Conservation (phyloP, 2,113 vertebrate genomes). For the Xyrauchen texanus region DNA sequence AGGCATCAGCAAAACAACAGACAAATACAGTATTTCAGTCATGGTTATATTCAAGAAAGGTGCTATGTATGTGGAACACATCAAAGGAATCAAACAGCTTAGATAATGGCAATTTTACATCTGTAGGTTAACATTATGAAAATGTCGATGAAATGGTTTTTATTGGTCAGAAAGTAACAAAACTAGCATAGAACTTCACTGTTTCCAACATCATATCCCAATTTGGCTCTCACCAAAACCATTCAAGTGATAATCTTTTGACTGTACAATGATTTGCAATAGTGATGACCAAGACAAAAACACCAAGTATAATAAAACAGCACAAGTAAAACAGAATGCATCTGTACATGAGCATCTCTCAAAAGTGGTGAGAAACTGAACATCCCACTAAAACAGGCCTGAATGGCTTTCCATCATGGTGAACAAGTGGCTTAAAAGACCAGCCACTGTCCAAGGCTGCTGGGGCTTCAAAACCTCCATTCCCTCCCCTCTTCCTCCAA, state of each 20-base stretch:
- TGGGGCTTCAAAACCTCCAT: conserved; percentile 51
- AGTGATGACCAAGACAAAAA: conserved; percentile 33
- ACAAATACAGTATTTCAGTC: background rate
- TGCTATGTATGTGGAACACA: background rate
- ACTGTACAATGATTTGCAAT: conserved; percentile 34
- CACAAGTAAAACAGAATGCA: conserved; percentile 33
- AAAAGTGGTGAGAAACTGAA: conserved; percentile 34
- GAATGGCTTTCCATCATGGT: conserved; percentile 16
- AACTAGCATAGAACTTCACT: background rate
- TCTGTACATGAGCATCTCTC: conserved; percentile 45
- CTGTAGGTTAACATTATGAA: background rate
- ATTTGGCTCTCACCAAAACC: background rate
- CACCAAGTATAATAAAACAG: conserved; percentile 34
- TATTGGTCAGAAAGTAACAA: background rate
- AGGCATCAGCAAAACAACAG: background rate
- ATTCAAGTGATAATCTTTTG: background rate
- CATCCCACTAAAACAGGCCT: conserved; percentile 9
- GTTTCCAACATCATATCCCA: background rate
- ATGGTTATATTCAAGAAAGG: background rate
- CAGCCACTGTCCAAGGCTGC: conserved; percentile 52
- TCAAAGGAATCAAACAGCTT: background rate
- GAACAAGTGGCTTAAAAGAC: conserved; percentile 28
- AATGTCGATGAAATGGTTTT: background rate
- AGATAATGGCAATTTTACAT: too few relatives aligned
- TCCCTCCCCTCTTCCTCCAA: conserved; percentile 24